Conservation (phyloP, 2,797 vertebrate species). For the Brachyrhaphis roseni region DNA sequence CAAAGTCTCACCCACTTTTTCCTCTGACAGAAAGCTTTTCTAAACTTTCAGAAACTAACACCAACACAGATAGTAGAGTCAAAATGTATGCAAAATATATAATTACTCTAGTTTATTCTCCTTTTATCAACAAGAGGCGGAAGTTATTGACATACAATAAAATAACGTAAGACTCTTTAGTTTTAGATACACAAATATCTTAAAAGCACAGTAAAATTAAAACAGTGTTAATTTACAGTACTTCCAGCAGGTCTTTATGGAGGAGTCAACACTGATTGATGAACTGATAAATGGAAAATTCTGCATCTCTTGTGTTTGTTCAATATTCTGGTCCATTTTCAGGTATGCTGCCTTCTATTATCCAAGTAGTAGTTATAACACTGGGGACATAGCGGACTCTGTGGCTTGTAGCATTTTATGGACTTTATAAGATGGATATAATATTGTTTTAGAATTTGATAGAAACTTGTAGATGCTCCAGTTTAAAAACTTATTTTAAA, state of each 20-base stretch:
- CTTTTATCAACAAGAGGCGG: neutral
- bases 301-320: neutral
- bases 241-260: neutral
- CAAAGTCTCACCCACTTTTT: slow-evolving; percentile 31
- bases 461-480: neutral
- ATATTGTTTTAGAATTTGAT: neutral
- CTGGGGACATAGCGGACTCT: neutral
- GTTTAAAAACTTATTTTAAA: neutral
- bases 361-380: neutral
- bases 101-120: neutral
- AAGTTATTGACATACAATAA: neutral
- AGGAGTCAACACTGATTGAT: neutral
- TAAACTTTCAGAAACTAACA: slow-evolving; percentile 48
- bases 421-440: neutral
- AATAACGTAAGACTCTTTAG: neutral
- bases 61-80: neutral
- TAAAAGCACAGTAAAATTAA: neutral
- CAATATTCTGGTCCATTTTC: neutral
- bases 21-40: neutral
- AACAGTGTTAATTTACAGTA: neutral
- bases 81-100: neutral
- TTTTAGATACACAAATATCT: neutral
- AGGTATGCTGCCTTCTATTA: neutral
- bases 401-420: neutral
- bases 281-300: neutral